Evolutionary conservation across 2,113 vertebrate species (phyloP), one percentile per base, ranked within the genome.

Genomic region (Maccullochella peelii): DNA sequence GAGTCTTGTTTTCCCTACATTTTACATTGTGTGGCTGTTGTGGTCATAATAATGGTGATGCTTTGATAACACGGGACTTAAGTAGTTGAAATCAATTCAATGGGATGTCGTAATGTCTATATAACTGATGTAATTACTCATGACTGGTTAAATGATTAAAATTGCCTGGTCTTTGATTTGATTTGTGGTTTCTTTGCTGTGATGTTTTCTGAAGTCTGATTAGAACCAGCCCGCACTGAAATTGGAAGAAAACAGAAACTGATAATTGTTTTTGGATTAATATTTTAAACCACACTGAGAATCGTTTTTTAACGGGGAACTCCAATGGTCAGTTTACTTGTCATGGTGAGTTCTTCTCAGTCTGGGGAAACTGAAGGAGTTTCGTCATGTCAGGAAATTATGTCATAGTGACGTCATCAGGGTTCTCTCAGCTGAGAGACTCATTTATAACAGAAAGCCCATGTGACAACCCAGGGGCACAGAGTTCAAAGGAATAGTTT

Each of bases 111-210:
- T 77, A 76, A 85, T 89, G 82, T 94, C 79, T 92, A 85, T 92
- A 78, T 83, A 87, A 58, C 61, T 91, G 83, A 79, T 92, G 89
- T 92, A 83, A 86, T 74, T 66, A 83, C 27, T 73, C 67, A 77
- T 91, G 83, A 85, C 81, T 90, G 85, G 86, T 83, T 72, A 79
- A 81, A 90, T 77, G 25, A 94, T 89, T 90, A 94, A 95, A 94
- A 83, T 84, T 90, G 77, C 86, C 83, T 92, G 87, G 66, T 94
- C 80, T 93, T 92, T 86, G 52, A 91, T 84, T 71, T 82, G 10
- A 36, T 38, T 72, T 61, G 58, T 38, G 4, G 44, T 23, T 71
- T 50, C 50, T 27, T 57, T 79, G 16, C 8, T 16, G 7, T 62
- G 5, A 14, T 3, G 3, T 36, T 15, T 4, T n/a, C 3, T 6